Conservation (phyloP, 2,888 invertebrate genomes). For the Calliopum simillimum region DNA sequence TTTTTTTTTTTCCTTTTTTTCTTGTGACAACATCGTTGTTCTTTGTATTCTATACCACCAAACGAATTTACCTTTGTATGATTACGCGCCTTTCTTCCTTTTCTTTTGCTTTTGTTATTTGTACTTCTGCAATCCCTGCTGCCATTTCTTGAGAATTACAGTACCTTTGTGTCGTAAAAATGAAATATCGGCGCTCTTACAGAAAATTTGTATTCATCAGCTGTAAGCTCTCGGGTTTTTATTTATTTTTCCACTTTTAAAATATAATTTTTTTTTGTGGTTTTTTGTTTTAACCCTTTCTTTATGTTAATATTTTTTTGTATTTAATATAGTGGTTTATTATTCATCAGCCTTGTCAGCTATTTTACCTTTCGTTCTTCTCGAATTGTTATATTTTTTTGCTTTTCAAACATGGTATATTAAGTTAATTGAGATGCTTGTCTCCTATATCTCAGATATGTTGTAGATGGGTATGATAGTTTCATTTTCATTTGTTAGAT, state of each 20-base stretch:
- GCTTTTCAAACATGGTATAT: too few relatives aligned
- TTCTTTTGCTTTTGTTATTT: neutral
- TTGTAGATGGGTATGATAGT: too few relatives aligned
- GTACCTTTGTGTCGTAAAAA: neutral
- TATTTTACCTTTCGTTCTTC: neutral
- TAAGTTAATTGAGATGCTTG: too few relatives aligned
- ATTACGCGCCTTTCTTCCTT: neutral
- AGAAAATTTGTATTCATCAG: constrained; percentile 24
- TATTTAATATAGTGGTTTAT: constrained; percentile 8
- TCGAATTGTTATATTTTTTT: too few relatives aligned
- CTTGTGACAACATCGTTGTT: neutral
- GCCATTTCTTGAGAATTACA: constrained; percentile 19
- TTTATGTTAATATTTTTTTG: neutral
- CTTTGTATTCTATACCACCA: neutral
- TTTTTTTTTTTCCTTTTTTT: neutral
- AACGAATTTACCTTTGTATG: neutral
- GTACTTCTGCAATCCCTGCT: too few relatives aligned
- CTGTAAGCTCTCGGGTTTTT: constrained; percentile 1
- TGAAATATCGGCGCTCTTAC: neutral
- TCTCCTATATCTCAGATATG: too few relatives aligned
- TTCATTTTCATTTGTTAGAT: too few relatives aligned
- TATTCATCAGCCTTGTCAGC: constrained; percentile 2
- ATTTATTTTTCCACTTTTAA: constrained; percentile 5
- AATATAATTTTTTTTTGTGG: neutral
- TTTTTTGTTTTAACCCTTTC: neutral